These are phyloP conservation scores for Ectropis grisescens DNA, from an alignment of 1,140 invertebrate species.

Conservation along the genomic window DNA sequence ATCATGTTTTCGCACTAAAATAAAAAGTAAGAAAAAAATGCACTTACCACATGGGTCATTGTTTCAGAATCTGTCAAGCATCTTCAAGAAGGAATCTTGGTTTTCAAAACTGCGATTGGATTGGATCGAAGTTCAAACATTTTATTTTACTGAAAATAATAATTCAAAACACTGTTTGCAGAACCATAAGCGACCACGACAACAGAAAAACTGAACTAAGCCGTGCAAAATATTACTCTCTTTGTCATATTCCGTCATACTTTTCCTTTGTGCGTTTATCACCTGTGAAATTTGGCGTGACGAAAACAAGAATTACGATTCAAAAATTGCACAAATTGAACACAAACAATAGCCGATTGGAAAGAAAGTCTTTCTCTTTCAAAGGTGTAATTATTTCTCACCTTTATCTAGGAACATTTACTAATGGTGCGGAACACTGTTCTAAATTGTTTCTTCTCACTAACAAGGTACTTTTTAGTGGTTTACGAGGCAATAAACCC, in stretches of 20 bases:
- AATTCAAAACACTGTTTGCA: too few relatives aligned
- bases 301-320: constrained; percentile 57
- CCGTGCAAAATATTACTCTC: constrained; percentile 8
- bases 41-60: too few relatives aligned
- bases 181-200: too few relatives aligned
- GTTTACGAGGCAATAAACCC: constrained; percentile 62
- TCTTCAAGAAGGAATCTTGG: too few relatives aligned
- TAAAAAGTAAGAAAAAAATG: too few relatives aligned
- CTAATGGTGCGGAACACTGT: constrained; percentile 51
- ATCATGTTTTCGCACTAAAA: too few relatives aligned
- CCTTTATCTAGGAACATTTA: constrained; percentile 43
- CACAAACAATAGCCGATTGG: constrained; percentile 36
- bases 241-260: constrained; percentile 5
- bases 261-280: constrained; percentile 24
- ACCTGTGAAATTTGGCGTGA: constrained; percentile 42
- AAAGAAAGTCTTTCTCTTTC: constrained; percentile 62
- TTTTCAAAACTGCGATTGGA: too few relatives aligned
- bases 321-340: constrained; percentile 30
- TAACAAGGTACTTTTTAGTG: constrained; percentile 56
- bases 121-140: too few relatives aligned
- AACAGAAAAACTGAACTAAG: constrained; percentile 8
- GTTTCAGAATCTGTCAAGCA: too few relatives aligned
- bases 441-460: constrained; percentile 31
- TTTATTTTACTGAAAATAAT: too few relatives aligned
- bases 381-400: constrained; percentile 49